Evolutionary conservation across 2,113 vertebrate species (phyloP).

Genomic region (Mirza zaza): DNA sequence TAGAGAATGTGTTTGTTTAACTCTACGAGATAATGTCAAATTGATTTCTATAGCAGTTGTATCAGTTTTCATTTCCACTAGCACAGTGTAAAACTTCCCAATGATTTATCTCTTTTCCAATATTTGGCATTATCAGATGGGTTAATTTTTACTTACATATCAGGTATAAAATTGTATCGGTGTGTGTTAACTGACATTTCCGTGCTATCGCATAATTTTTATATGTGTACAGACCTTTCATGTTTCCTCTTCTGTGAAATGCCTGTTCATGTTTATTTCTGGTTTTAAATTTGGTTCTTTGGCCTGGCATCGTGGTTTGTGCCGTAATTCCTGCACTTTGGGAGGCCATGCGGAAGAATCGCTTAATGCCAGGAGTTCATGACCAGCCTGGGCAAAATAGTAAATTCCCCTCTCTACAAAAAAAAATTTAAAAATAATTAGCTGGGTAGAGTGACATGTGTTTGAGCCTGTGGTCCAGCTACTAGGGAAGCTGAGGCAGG

Average conservation of each 20-base stretch:
- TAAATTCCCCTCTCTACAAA: neutral
- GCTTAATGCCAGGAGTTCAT: too few species aligned
- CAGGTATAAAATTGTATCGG: neutral
- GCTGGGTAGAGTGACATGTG: too few species aligned
- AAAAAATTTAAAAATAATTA: neutral
- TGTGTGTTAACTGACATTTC: neutral
- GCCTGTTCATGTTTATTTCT: neutral
- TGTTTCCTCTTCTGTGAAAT: neutral
- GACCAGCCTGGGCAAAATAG: neutral
- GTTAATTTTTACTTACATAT: neutral
- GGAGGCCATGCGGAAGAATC: neutral
- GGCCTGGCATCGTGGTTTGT: neutral
- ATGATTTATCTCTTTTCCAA: neutral
- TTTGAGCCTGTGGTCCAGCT: neutral
- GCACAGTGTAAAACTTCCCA: neutral
- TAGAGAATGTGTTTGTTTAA: neutral
- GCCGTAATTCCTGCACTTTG: neutral
- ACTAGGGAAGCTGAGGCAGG: neutral
- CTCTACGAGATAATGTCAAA: neutral
- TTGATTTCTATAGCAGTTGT: neutral
- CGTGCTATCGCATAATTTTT: neutral
- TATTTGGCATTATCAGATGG: neutral
- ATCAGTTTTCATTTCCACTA: neutral
- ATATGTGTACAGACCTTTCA: neutral
- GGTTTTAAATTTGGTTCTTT: neutral